Percentiles rank a stretch among this genome's conserved stretches.
Evolutionary conservation across 2,797 vertebrate genomes (phyloP).

Genomic region (Channallabes apus): DNA sequence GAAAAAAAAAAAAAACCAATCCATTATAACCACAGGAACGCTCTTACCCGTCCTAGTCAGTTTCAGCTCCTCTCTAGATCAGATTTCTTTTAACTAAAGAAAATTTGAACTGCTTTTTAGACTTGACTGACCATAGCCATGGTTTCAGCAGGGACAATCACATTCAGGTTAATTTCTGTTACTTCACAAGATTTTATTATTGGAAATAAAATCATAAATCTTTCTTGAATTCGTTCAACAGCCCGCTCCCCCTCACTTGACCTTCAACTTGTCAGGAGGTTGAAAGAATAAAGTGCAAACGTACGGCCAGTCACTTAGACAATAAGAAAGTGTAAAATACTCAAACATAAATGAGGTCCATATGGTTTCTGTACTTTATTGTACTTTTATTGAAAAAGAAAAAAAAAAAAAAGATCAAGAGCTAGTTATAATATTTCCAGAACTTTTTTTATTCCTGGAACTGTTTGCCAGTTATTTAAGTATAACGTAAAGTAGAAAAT

Average conservation of each 20-base stretch:
- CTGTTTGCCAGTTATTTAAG: conserved; percentile 55
- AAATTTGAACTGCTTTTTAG: background rate
- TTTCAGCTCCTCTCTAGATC: background rate
- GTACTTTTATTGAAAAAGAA: background rate
- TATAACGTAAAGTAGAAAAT: conserved; percentile 60
- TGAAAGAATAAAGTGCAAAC: too few species aligned
- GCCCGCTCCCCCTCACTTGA: background rate
- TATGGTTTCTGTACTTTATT: too few species aligned
- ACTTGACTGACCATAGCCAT: too few species aligned
- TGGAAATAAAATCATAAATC: background rate
- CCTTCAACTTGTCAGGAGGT: background rate
- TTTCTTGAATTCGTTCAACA: background rate
- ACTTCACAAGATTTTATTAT: too few species aligned
- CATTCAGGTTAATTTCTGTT: too few species aligned
- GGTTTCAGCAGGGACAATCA: background rate
- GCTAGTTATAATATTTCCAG: conserved; percentile 49
- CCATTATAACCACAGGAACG: background rate
- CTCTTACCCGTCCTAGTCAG: background rate
- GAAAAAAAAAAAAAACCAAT: too few species aligned
- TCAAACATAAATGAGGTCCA: background rate
- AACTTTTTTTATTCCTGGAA: conserved; percentile 60
- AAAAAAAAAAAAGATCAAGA: background rate
- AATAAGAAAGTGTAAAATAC: background rate
- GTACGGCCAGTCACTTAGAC: background rate
- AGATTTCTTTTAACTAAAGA: background rate